Evolutionary conservation across 2,888 invertebrate genomes (phyloP).

Genomic region (Augochlorella aurata): DNA sequence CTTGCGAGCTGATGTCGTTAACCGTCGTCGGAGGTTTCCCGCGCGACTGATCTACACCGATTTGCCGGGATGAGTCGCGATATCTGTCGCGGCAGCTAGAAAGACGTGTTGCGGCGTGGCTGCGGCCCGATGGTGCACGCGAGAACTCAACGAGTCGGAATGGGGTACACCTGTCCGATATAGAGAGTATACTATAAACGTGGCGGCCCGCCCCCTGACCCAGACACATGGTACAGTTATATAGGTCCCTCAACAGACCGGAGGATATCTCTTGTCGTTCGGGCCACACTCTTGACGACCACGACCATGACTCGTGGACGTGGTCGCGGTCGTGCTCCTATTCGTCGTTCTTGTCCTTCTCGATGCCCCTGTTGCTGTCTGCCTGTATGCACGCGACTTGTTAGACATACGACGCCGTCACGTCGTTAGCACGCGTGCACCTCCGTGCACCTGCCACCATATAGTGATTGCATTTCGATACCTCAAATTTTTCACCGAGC

Average conservation of each 20-base stretch:
- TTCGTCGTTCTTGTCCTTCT: constrained; percentile 50
- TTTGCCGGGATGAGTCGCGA: constrained; percentile 53
- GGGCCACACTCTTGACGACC: constrained; percentile 61
- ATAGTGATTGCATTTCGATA: background rate
- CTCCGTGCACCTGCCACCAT: background rate
- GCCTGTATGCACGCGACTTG: constrained; percentile 36
- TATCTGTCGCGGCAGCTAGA: constrained; percentile 61
- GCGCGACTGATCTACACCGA: constrained; percentile 55
- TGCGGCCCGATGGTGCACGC: constrained; percentile 70
- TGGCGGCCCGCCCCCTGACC: constrained; percentile 84
- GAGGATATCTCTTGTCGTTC: constrained; percentile 67
- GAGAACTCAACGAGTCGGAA: constrained; percentile 81
- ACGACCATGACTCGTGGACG: constrained; percentile 54
- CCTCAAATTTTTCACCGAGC: background rate
- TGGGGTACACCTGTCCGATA: constrained; percentile 83
- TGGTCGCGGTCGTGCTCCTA: constrained; percentile 50
- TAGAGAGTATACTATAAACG: constrained; percentile 79
- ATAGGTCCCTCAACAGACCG: constrained; percentile 80
- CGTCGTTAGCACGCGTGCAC: constrained; percentile 33
- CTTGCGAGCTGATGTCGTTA: constrained; percentile 20
- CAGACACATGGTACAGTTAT: constrained; percentile 84
- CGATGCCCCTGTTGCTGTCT: constrained; percentile 29
- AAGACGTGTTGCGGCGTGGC: constrained; percentile 58
- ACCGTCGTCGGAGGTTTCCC: constrained; percentile 39
- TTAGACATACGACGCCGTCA: constrained; percentile 31